Evolutionary conservation across 2,797 vertebrate genomes (phyloP).

Genomic region (Artibeus jamaicensis): DNA sequence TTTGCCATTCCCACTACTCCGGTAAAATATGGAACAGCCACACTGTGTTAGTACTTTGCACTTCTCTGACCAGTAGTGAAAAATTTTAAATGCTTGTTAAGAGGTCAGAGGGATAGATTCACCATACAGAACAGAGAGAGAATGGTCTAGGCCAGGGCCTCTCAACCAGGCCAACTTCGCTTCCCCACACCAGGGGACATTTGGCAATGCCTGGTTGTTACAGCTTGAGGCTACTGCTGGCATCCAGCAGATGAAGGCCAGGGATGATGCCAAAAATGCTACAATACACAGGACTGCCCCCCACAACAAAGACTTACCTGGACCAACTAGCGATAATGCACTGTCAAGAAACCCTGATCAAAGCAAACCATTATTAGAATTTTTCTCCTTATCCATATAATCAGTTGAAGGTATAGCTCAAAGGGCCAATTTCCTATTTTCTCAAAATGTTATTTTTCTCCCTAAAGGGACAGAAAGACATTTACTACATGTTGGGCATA

Average conservation of each 20-base stretch:
- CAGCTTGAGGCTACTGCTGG: not conserved
- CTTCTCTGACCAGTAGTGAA: not conserved
- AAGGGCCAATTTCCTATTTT: not conserved
- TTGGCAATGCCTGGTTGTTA: not conserved
- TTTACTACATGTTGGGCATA: no score
- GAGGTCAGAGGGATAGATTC: not conserved
- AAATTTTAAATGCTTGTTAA: not conserved
- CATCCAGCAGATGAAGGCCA: not conserved
- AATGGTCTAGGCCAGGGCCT: not conserved
- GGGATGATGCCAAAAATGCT: not conserved
- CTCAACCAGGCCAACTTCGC: not conserved
- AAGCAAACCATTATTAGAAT: not conserved
- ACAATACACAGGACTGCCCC: not conserved
- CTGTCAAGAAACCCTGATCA: not conserved
- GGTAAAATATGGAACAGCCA: not conserved
- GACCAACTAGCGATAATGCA: not conserved
- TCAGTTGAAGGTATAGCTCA: not conserved
- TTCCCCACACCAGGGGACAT: not conserved
- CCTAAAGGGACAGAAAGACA: not conserved
- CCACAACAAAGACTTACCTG: not conserved
- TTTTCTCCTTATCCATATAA: not conserved
- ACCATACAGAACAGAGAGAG: not conserved
- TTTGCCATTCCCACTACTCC: not conserved
- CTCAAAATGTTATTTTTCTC: not conserved
- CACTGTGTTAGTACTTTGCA: not conserved